These are phyloP conservation scores for Tringa solitaria DNA, from an alignment of 2,113 vertebrate species.

Conservation along the genomic window DNA sequence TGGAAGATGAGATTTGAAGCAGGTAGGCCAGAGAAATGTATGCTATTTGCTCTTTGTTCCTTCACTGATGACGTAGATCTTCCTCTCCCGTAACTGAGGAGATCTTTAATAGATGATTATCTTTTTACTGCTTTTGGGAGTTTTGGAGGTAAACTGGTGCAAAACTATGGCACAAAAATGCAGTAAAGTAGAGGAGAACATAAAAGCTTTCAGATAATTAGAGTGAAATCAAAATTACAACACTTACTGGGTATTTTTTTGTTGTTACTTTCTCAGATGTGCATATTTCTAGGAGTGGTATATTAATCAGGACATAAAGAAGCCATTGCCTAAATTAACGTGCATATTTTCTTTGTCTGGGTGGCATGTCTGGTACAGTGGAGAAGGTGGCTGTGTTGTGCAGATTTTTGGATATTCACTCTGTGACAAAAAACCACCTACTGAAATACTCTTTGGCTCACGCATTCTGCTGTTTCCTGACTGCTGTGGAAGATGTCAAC, in stretches of 20 bases:
- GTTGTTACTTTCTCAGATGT: neutral
- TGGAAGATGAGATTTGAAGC: constrained; percentile 99
- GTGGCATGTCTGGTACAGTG: constrained; percentile 73
- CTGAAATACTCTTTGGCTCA: constrained; percentile 96
- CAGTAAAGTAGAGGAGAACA: neutral
- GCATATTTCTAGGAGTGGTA: neutral
- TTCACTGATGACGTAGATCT: neutral
- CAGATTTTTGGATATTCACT: constrained; percentile 95
- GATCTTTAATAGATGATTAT: neutral
- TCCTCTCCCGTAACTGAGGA: neutral
- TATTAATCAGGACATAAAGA: neutral
- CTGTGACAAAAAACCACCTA: constrained; percentile 96
- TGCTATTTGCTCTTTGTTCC: neutral
- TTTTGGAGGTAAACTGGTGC: neutral
- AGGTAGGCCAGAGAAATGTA: constrained; percentile 74
- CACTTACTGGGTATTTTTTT: neutral
- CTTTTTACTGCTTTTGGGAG: neutral
- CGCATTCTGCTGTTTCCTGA: constrained; percentile 96
- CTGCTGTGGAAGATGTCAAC: constrained; percentile 96
- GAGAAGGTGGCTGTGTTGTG: constrained; percentile 97
- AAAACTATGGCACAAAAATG: neutral
- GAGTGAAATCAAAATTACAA: neutral
- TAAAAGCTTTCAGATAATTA: neutral
- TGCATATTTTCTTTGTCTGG: neutral
- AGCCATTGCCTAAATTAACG: neutral